Evolutionary conservation across 2,113 vertebrate genomes (phyloP).

Genomic region (Pristiophorus japonicus): DNA sequence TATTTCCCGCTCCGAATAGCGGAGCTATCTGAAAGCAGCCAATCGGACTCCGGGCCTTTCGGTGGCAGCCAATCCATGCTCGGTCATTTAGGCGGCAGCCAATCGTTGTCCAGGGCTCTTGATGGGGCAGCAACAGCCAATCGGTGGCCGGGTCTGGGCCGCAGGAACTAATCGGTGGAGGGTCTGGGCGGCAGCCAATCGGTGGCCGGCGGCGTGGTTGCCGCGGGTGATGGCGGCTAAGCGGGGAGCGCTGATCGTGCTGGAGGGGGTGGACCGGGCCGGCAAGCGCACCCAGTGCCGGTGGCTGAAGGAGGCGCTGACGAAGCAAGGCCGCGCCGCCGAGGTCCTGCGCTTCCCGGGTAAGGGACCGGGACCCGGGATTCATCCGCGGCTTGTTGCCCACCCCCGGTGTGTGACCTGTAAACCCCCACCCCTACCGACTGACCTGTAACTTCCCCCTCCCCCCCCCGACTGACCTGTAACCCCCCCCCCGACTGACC

Average conservation of each 20-base stretch:
- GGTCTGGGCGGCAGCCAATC: too few species aligned
- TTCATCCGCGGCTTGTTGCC: too few species aligned
- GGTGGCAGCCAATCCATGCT: neutral
- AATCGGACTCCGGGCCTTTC: neutral
- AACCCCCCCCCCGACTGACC: neutral
- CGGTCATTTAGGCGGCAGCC: too few species aligned
- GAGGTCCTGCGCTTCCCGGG: constrained; percentile 67
- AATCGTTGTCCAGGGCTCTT: neutral
- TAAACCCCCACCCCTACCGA: too few species aligned
- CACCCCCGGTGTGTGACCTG: too few species aligned
- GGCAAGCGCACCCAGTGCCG: constrained; percentile 68
- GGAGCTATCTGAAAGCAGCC: neutral
- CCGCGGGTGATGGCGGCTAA: constrained; percentile 58
- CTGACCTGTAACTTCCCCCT: too few species aligned
- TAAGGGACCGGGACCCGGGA: constrained; percentile 40
- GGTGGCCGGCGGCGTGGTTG: too few species aligned
- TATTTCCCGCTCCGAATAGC: neutral
- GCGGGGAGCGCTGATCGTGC: constrained; percentile 73
- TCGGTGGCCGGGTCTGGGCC: rapidly evolving
- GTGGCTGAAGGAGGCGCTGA: constrained; percentile 51
- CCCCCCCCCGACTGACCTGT: too few species aligned
- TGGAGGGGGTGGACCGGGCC: constrained; percentile 76
- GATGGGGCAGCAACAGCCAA: rapidly evolving
- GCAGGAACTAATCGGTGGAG: neutral
- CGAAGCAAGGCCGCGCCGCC: constrained; percentile 58